phyloP scores from a whole-genome alignment of 2,113 vertebrate species.

The Zapornia atra region DNA sequence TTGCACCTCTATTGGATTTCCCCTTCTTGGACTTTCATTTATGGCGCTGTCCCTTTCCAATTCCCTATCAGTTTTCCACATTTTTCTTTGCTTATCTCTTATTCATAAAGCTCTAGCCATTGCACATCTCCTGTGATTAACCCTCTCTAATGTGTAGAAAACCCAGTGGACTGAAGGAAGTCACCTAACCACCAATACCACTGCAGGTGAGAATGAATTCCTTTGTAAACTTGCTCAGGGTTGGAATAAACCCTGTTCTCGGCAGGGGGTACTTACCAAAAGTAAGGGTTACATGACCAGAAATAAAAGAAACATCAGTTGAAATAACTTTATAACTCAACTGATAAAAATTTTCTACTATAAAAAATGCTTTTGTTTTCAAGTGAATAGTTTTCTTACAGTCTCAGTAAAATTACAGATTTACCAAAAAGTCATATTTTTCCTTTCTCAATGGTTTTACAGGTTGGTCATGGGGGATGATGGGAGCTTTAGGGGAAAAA shows the following conservation, averaged over 20 bases:
- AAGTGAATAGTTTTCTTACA: neutral
- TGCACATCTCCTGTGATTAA: neutral
- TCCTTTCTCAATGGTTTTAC: neutral
- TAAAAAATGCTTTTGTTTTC: neutral
- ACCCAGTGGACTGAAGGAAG: neutral
- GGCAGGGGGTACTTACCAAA: neutral
- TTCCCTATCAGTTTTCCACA: neutral
- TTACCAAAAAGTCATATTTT: neutral
- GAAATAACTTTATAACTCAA: neutral
- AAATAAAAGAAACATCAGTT: neutral
- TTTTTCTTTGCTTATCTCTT: neutral
- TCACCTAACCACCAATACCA: neutral
- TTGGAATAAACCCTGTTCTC: neutral
- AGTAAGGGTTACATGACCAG: neutral
- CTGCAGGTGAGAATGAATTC: neutral
- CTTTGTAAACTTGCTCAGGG: neutral
- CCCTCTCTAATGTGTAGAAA: neutral
- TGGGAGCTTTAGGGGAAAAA: neutral
- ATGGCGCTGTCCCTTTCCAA: neutral
- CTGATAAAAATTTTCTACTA: neutral
- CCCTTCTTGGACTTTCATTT: neutral
- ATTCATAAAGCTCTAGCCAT: neutral
- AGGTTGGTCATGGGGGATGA: neutral
- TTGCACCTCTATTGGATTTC: neutral
- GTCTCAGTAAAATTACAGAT: neutral